Conservation (phyloP, 2,888 invertebrate genomes). For the Caenorhabditis becei region DNA sequence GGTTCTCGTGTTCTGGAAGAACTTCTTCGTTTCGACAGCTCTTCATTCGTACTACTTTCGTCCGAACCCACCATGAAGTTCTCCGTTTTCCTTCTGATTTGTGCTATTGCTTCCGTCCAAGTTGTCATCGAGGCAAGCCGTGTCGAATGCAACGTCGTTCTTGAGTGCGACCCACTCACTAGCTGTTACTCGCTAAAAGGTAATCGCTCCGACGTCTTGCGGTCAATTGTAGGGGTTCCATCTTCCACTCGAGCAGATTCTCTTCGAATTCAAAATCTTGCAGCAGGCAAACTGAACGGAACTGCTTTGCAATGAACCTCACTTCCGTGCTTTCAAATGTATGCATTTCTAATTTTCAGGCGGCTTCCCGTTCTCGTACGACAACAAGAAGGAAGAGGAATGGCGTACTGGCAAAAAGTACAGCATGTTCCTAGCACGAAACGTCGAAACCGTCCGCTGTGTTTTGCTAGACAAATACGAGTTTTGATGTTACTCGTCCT, state of each 20-base stretch:
- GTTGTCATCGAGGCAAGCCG: neutral
- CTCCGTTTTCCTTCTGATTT: neutral
- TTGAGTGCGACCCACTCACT: slow-evolving; percentile 31
- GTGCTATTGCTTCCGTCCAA: neutral
- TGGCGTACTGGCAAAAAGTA: slow-evolving; percentile 27
- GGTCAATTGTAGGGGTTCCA: neutral
- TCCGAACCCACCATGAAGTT: slow-evolving; percentile 6
- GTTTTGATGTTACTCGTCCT: slow-evolving; percentile 10
- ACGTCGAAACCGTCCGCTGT: slow-evolving; percentile 49
- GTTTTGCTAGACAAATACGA: slow-evolving; percentile 38
- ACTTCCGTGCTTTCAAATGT: neutral
- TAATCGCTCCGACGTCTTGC: too few species aligned
- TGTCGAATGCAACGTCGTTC: slow-evolving; percentile 36
- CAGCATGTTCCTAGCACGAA: slow-evolving; percentile 46
- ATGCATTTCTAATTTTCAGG: slow-evolving; percentile 31
- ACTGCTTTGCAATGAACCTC: neutral
- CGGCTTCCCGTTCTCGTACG: slow-evolving; percentile 37
- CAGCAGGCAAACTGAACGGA: neutral
- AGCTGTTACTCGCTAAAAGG: slow-evolving; percentile 51
- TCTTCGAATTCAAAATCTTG: too few species aligned
- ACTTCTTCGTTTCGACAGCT: neutral
- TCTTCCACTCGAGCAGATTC: too few species aligned
- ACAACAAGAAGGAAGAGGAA: slow-evolving; percentile 17
- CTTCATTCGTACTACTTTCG: neutral
- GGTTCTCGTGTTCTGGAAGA: neutral